A percentile compares a stretch with the other conserved stretches of the same genome.
phyloP scores from a whole-genome alignment of 2,888 invertebrate species.

The Phortica okadai region DNA sequence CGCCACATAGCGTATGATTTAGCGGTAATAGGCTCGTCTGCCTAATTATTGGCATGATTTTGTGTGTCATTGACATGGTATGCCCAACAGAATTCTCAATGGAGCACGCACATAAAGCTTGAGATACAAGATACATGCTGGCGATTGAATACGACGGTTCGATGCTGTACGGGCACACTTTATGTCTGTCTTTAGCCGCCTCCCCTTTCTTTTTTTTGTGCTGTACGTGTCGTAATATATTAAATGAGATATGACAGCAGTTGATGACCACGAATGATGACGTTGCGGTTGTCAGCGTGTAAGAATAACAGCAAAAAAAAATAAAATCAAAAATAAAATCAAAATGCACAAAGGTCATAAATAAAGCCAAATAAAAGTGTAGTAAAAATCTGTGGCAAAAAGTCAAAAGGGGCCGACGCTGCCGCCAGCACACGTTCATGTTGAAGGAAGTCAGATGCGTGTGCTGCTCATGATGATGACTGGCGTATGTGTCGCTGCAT shows the following conservation, averaged over 20 bases:
- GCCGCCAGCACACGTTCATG: too few species aligned
- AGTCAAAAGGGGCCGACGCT: conserved; percentile 8
- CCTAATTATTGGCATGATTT: conserved; percentile 24
- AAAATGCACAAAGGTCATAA: conserved; percentile 28
- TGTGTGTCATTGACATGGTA: neutral
- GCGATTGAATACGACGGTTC: neutral
- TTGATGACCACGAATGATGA: neutral
- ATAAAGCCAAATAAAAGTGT: conserved; percentile 1
- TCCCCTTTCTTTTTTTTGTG: neutral
- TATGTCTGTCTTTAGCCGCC: neutral
- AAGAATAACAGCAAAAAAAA: neutral
- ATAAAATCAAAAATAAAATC: neutral
- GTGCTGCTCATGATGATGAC: neutral
- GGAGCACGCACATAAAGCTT: conserved; percentile 23
- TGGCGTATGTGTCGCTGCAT: neutral
- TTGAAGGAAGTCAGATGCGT: neutral
- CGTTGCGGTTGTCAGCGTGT: conserved; percentile 22
- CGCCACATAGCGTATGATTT: neutral
- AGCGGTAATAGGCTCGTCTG: neutral
- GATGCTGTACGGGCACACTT: neutral
- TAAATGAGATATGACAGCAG: conserved; percentile 25
- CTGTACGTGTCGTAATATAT: conserved; percentile 4
- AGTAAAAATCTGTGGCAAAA: conserved; percentile 3
- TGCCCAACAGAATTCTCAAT: conserved; percentile 19
- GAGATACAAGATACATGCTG: conserved; percentile 2